Base-by-base conservation (phyloP, 2,888 invertebrate genomes). In the Hydrotaea cyrtoneurina region DNA sequence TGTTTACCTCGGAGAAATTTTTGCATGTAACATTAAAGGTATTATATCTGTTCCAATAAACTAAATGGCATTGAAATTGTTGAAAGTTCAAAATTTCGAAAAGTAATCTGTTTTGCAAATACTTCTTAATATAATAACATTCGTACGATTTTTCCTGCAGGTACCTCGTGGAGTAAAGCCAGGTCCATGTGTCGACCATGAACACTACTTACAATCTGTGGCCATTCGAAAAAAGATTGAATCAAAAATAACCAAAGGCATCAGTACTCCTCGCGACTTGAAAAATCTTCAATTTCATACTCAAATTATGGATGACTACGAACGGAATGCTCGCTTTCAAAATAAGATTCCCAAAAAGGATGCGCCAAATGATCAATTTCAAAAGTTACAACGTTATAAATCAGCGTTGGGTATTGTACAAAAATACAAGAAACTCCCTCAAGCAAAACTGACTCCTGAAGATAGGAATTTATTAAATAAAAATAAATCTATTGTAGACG, bases 201-300 rank as follows among this genome's bases (percentile, higher is more conserved):
- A 21, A 11, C 8, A 7, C 21, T 69, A 69, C 39, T 17, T 23
- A 13, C n/a, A 69, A 23, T 69, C 69, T 8, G 19, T 23, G 19
- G 15, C 19, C 11, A 46, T 69, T 17, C 69, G 69, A 17, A 69
- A 69, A 10, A 69, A 69, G 23, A 69, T 69, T n/a, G 69, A 69
- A n/a, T 8, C 23, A 2, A 69, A 46, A 69, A 69, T 69, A 39
- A 69, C 39, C 19, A 43, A 43, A 13, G 69, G 69, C 7, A 69
- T 23, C 13, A 69, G 43, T 43, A 46, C 46, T 21, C 46, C 43
- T 1, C 69, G 69, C 2, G 69, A 69, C 21, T 69, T 69, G 46
- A 69, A 46, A 23, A 69, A 69, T 69, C 43, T 69, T 1, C 69
- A 69, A 46, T 69, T 69, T 23, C 69, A 69, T 39, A 69, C 43